Evolutionary conservation across 2,113 vertebrate species (phyloP).

Genomic region (Ammodytes marinus): DNA sequence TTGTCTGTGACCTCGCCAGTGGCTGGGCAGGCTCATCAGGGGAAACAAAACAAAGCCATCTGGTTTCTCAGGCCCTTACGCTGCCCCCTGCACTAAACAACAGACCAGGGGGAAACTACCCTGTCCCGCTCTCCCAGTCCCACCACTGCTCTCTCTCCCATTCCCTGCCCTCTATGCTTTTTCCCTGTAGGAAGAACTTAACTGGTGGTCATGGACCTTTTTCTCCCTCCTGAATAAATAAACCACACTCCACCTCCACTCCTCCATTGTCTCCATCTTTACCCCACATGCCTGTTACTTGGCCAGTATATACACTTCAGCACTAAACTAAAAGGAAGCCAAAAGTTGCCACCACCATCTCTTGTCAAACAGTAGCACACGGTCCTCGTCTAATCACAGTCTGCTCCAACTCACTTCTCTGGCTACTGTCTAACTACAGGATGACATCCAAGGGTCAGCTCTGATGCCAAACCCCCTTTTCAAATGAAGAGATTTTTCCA

Average conservation of each 20-base stretch:
- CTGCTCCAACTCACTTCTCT: constrained; percentile 29
- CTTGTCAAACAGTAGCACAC: constrained; percentile 2
- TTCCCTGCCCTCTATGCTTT: constrained; percentile 29
- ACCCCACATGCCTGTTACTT: constrained; percentile 1
- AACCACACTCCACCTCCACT: neutral
- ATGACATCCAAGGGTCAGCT: constrained; percentile 25
- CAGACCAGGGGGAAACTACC: constrained; percentile 77
- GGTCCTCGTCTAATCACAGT: neutral
- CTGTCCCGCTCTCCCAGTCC: constrained; percentile 62
- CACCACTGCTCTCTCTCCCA: constrained; percentile 48
- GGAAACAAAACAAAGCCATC: constrained; percentile 87
- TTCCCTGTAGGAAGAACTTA: constrained; percentile 34
- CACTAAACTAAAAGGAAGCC: neutral
- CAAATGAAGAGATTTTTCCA: constrained; percentile 19
- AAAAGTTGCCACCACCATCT: constrained; percentile 27
- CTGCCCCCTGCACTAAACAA: constrained; percentile 78
- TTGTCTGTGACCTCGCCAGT: constrained; percentile 77
- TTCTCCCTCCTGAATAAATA: neutral
- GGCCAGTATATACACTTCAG: neutral
- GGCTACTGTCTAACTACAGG: constrained; percentile 19
- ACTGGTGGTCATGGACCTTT: constrained; percentile 26
- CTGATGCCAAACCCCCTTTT: constrained; percentile 6
- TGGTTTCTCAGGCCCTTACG: constrained; percentile 87
- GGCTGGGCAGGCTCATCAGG: constrained; percentile 74
- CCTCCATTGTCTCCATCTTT: neutral